Conservation (phyloP, 2,797 vertebrate genomes). For the Cryptoprocta ferox region DNA sequence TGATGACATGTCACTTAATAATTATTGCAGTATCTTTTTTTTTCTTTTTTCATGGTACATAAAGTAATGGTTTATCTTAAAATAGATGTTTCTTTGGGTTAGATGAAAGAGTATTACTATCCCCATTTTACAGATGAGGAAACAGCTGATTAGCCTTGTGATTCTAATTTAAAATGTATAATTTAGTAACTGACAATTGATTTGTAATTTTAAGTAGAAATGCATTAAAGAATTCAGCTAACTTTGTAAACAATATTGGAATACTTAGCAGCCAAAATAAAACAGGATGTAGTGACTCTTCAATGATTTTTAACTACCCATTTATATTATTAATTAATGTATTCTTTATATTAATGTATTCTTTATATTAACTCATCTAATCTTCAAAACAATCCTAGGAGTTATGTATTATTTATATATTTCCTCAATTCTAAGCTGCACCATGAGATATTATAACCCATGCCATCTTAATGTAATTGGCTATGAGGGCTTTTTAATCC, state of each 20-base stretch:
- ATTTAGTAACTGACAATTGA: not conserved
- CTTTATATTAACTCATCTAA: conserved; percentile 5
- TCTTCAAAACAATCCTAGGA: not conserved
- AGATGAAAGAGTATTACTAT: not conserved
- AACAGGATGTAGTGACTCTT: not conserved
- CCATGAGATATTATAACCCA: not conserved
- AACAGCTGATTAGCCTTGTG: not conserved
- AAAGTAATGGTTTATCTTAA: not conserved
- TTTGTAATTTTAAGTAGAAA: conserved; percentile 41
- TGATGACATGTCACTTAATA: not conserved
- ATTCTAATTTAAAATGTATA: conserved; percentile 29
- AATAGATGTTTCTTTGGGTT: not conserved
- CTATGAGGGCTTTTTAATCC: not conserved
- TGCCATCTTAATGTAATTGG: not conserved
- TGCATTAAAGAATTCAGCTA: not conserved
- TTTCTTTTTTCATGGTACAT: not conserved
- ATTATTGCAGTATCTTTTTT: not conserved
- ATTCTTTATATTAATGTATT: not conserved
- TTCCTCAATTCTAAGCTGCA: conserved; percentile 21
- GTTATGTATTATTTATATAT: not conserved
- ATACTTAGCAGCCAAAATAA: conserved; percentile 7
- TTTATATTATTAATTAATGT: not conserved
- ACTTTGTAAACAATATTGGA: conserved; percentile 1
- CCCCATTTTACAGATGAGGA: not conserved
- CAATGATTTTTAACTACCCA: not conserved